A percentile compares a stretch with the other conserved stretches of the same genome.
phyloP scores from a whole-genome alignment of 2,888 invertebrate species.

The Hylaea fasciaria region DNA sequence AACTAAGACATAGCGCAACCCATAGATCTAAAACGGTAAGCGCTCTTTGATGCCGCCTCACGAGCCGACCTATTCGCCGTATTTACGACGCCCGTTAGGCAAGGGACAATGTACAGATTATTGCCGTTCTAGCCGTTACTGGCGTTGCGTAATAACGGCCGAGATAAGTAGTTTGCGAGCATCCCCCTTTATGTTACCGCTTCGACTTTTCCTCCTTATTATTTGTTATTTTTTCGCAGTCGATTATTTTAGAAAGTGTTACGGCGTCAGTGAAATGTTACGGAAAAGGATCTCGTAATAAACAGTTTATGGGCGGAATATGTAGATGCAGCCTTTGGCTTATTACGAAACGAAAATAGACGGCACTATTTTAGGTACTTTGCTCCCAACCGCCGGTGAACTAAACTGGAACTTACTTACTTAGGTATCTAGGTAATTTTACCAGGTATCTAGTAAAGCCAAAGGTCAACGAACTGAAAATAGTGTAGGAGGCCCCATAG shows the following conservation, averaged over 20 bases:
- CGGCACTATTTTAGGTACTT: too few species aligned
- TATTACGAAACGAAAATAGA: too few species aligned
- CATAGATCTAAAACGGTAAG: conserved; percentile 41
- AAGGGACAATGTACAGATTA: conserved; percentile 56
- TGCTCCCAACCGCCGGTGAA: too few species aligned
- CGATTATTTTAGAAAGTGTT: conserved; percentile 1
- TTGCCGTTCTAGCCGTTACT: conserved; percentile 31
- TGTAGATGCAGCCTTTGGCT: too few species aligned
- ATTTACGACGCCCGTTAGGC: conserved; percentile 62
- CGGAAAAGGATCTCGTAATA: too few species aligned
- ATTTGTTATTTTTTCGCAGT: conserved; percentile 3
- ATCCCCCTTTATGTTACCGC: conserved; percentile 15
- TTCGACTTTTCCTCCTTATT: conserved; percentile 15
- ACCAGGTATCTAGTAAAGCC: too few species aligned
- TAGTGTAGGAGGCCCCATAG: too few species aligned
- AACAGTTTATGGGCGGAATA: too few species aligned
- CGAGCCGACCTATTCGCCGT: conserved; percentile 62
- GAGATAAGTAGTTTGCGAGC: conserved; percentile 28
- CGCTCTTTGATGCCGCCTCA: conserved; percentile 51
- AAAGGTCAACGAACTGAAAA: too few species aligned
- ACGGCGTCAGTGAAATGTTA: too few species aligned
- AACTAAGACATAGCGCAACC: conserved; percentile 29
- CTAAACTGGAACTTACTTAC: too few species aligned
- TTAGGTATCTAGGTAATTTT: too few species aligned
- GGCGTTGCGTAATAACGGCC: conserved; percentile 30